Percentiles rank a stretch among this genome's conserved stretches.
These are phyloP conservation scores for Drosophila fuyamai DNA, from an alignment of 1,140 invertebrate species.

Conservation along the genomic window DNA sequence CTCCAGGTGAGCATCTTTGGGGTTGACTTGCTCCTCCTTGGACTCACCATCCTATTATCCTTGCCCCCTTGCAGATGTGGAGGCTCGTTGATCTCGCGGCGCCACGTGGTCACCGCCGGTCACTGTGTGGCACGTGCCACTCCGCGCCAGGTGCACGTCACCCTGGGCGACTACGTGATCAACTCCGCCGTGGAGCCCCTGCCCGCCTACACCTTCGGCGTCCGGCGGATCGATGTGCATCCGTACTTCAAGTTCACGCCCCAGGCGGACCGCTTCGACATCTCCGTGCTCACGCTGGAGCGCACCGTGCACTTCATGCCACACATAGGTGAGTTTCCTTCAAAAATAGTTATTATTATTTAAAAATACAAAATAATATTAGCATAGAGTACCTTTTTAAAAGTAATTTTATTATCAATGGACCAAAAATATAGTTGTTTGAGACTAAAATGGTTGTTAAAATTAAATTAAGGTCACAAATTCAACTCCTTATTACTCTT, in stretches of 20 bases:
- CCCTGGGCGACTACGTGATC: slow-evolving; percentile 96
- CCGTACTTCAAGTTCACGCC: slow-evolving; percentile 98
- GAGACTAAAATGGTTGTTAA: too few species aligned
- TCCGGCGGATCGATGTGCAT: slow-evolving; percentile 94
- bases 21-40: background rate
- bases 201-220: slow-evolving; percentile 95
- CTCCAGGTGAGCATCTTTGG: slow-evolving; percentile 85
- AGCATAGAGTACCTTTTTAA: too few species aligned
- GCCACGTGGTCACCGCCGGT: slow-evolving; percentile 97
- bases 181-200: slow-evolving; percentile 96
- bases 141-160: slow-evolving; percentile 95
- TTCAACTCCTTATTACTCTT: too few species aligned
- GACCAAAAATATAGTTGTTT: too few species aligned
- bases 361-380: too few species aligned
- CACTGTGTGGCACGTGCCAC: slow-evolving; percentile 97
- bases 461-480: too few species aligned
- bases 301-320: slow-evolving; percentile 95
- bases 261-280: slow-evolving; percentile 95
- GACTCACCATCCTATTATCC: background rate
- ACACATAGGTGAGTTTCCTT: slow-evolving; percentile 88
- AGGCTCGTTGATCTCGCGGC: slow-evolving; percentile 95
- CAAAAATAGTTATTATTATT: background rate
- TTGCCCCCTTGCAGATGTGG: slow-evolving; percentile 90
- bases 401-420: too few species aligned
- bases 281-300: slow-evolving; percentile 95